These are phyloP conservation scores for Arctopsyche grandis DNA, from an alignment of 1,140 invertebrate species.

Conservation along the genomic window DNA sequence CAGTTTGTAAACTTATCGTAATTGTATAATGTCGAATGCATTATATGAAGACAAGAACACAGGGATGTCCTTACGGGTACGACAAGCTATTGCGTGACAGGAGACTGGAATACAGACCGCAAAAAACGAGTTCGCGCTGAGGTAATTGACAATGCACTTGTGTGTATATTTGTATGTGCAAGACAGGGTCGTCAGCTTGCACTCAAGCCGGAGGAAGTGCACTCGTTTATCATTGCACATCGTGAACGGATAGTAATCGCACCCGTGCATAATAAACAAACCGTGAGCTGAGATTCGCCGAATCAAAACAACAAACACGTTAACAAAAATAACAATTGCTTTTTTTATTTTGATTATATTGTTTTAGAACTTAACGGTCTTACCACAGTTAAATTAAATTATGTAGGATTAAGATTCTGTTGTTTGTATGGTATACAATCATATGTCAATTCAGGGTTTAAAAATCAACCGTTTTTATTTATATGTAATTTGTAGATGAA, in stretches of 20 bases:
- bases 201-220: neutral
- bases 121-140: neutral
- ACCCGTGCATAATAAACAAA: neutral
- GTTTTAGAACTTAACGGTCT: no score
- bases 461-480: no score
- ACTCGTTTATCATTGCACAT: neutral
- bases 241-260: neutral
- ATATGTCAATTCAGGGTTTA: no score
- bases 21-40: neutral
- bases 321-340: neutral
- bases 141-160: slow-evolving; percentile 4
- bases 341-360: neutral
- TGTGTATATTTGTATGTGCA: neutral
- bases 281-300: neutral
- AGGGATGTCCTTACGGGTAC: slow-evolving; percentile 4
- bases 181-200: neutral
- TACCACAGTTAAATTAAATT: no score
- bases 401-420: no score
- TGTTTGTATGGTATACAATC: no score
- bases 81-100: slow-evolving; percentile 8
- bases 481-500: no score
- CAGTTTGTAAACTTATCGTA: neutral
- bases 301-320: neutral
- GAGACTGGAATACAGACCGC: neutral
- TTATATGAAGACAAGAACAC: slow-evolving; percentile 5